Evolutionary conservation across 2,888 invertebrate species (phyloP).

Genomic region (Pyrrhia umbra): DNA sequence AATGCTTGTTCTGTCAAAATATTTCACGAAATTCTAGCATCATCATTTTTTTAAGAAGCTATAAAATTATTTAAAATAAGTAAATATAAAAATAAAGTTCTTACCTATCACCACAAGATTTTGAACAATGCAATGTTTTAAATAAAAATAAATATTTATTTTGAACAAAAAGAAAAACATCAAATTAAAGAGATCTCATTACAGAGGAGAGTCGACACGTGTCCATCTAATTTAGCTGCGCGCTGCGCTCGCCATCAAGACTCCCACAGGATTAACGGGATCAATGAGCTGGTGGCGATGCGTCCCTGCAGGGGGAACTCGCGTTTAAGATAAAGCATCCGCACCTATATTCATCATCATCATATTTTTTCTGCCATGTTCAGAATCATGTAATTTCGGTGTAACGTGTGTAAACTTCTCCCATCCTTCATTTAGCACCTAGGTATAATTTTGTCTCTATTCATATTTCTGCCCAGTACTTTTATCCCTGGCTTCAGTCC

Average conservation of each 20-base stretch:
- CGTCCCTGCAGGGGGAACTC: constrained; percentile 22
- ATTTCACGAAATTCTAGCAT: too few relatives aligned
- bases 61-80: too few relatives aligned
- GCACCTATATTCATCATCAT: neutral
- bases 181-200: constrained; percentile 39
- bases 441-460: too few relatives aligned
- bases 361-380: too few relatives aligned
- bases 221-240: constrained; percentile 72
- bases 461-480: too few relatives aligned
- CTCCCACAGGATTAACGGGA: constrained; percentile 82
- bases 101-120: neutral
- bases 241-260: constrained; percentile 74
- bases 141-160: neutral
- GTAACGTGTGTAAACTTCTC: too few relatives aligned
- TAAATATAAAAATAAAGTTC: neutral
- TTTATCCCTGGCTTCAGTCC: too few relatives aligned
- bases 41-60: too few relatives aligned
- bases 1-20: too few relatives aligned
- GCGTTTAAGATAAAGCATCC: neutral
- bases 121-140: neutral
- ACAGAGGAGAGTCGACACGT: constrained; percentile 63
- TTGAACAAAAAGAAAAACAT: neutral
- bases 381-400: too few relatives aligned
- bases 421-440: too few relatives aligned
- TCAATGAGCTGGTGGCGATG: constrained; percentile 75